Evolutionary conservation across 2,797 vertebrate genomes (phyloP), one percentile per base, ranked within the genome.

Genomic region (Schizothorax lantsangensis): DNA sequence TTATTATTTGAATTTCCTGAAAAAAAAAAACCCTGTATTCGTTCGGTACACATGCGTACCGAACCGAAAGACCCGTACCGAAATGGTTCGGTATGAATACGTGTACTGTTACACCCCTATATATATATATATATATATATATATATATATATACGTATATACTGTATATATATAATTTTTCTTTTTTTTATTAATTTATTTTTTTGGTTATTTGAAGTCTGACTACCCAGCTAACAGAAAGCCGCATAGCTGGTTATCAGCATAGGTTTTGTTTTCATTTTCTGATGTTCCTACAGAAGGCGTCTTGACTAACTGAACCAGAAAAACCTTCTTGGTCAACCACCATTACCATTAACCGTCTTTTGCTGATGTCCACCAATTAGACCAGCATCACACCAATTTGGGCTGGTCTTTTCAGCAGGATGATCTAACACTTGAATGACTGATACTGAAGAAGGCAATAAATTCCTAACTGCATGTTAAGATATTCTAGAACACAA

Each of bases 361-460:
- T 21, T 38, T 30, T 26, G 15, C 8, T 62, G 23, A 43, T 19
- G 38, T 57, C 21, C 75, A 59, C 36, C 36, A 59, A 8, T 59
- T 9, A 5, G 45, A 49, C 45, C 8, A 75, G 21, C 6, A 79
- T 79, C 21, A 59, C 26, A 80, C 5, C 57, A 80, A 12, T 30
- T n/a, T 49, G 8, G 4, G 11, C 43, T 36, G 17, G 62, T 66
- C 79, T 68, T 68, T 36, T 81, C 26, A 66, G 15, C 57, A 68
- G 57, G 30, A 64, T 90, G 91, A 92, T 94, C 94, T 93, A 92
- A 90, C 84, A 90, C 83, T 89, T 90, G 92, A 93, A 90, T 91
- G 92, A 91, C 90, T 92, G 93, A 91, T 62, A 66, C 77, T 89
- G 90, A 94, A 88, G 87, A 94, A 92, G 91, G 92, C 0, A 93